Percentiles rank a stretch among this genome's conserved stretches.
Conservation (phyloP, 1,140 invertebrate genomes). For the Megalopta genalis region DNA sequence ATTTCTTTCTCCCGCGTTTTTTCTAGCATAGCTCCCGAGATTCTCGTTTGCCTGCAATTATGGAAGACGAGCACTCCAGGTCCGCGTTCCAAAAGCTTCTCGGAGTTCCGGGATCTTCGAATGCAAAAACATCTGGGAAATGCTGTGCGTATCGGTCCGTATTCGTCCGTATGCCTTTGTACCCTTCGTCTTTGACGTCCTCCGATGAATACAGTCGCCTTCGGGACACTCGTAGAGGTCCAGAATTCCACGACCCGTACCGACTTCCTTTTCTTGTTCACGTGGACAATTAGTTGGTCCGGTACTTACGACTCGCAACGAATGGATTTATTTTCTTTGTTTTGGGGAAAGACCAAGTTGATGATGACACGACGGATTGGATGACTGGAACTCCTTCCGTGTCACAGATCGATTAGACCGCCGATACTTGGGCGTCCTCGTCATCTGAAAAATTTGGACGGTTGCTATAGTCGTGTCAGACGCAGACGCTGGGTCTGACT, state of each 20-base stretch:
- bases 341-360: background rate
- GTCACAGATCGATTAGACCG: slow-evolving; percentile 77
- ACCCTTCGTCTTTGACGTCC: background rate
- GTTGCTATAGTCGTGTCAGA: background rate
- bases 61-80: slow-evolving; percentile 53
- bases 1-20: background rate
- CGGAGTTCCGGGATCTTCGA: background rate
- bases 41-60: slow-evolving; percentile 18
- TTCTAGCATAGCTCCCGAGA: slow-evolving; percentile 23
- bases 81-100: background rate
- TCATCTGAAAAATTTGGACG: slow-evolving; percentile 80
- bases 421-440: slow-evolving; percentile 84
- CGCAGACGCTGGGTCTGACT: background rate
- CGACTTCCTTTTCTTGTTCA: background rate
- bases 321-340: background rate
- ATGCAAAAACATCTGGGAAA: background rate
- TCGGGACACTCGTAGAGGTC: too few species aligned
- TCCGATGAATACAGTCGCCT: background rate
- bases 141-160: slow-evolving; percentile 13
- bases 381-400: slow-evolving; percentile 39
- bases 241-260: background rate
- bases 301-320: slow-evolving; percentile 10
- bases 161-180: background rate
- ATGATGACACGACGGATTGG: background rate
- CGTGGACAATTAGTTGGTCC: background rate